Conservation (phyloP, 92 coral and sea anemone genomes). For the Palythoa grandiflora region DNA sequence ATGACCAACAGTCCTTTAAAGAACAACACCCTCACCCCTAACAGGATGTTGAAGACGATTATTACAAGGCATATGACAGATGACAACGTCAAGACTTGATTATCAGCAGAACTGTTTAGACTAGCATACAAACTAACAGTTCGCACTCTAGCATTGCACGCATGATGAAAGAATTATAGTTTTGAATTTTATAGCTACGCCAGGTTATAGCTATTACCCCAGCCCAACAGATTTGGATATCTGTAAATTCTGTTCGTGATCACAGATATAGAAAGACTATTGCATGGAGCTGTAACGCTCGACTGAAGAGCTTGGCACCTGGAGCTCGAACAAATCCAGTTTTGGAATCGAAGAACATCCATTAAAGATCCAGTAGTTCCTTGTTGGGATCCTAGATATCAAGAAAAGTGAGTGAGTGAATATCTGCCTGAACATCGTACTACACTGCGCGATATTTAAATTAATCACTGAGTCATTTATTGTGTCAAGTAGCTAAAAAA, state of each 20-base stretch:
- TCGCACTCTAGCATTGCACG: neutral
- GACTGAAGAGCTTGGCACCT: neutral
- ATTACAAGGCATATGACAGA: constrained; percentile 78
- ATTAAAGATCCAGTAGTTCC: no score
- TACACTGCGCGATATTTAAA: no score
- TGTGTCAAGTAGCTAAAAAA: no score
- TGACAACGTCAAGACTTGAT: constrained; percentile 38
- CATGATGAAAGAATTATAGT: neutral
- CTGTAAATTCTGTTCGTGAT: neutral
- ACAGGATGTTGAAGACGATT: constrained; percentile 89
- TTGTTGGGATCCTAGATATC: no score
- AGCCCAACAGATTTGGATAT: neutral
- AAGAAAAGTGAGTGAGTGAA: no score
- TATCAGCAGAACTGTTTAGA: neutral
- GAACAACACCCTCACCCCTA: constrained; percentile 83
- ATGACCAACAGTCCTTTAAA: constrained; percentile 98
- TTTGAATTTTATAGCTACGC: neutral
- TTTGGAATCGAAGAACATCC: no score
- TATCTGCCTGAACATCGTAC: no score
- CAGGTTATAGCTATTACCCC: neutral
- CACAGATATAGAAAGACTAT: neutral
- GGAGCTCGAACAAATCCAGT: no score
- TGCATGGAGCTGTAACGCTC: neutral
- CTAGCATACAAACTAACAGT: neutral
- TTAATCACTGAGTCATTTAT: no score